Conservation (phyloP, 2,797 vertebrate genomes). For the Sparidentex hasta region DNA sequence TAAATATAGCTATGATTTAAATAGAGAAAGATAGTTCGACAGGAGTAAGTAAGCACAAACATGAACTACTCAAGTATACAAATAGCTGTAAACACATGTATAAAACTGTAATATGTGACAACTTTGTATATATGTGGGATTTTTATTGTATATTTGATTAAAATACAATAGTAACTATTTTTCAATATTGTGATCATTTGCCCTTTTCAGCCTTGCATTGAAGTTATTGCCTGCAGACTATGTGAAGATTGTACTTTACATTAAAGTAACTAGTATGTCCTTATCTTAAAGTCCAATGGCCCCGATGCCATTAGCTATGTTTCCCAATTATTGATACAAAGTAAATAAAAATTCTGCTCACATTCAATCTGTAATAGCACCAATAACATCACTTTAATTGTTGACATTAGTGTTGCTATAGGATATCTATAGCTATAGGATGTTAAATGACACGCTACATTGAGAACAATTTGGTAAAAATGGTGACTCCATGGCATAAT, state of each 20-base stretch:
- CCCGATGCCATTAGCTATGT: background rate
- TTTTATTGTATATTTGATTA: background rate
- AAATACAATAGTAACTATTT: background rate
- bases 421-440: too few relatives aligned
- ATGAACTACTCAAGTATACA: too few relatives aligned
- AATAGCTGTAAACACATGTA: too few relatives aligned
- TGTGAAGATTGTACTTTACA: slow-evolving; percentile 7
- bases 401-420: background rate
- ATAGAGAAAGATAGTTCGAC: too few relatives aligned
- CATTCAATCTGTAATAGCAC: background rate
- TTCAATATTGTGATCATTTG: background rate
- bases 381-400: background rate
- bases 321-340: background rate
- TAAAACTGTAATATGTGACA: too few relatives aligned
- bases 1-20: too few relatives aligned
- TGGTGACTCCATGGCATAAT: background rate
- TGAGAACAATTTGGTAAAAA: background rate
- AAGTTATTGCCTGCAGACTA: background rate
- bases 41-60: too few relatives aligned
- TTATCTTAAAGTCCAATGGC: background rate
- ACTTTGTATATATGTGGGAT: background rate
- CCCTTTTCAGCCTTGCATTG: background rate
- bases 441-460: background rate
- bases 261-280: background rate
- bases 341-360: background rate